Conservation (phyloP, 2,797 vertebrate species). For the Ceryle rudis region DNA sequence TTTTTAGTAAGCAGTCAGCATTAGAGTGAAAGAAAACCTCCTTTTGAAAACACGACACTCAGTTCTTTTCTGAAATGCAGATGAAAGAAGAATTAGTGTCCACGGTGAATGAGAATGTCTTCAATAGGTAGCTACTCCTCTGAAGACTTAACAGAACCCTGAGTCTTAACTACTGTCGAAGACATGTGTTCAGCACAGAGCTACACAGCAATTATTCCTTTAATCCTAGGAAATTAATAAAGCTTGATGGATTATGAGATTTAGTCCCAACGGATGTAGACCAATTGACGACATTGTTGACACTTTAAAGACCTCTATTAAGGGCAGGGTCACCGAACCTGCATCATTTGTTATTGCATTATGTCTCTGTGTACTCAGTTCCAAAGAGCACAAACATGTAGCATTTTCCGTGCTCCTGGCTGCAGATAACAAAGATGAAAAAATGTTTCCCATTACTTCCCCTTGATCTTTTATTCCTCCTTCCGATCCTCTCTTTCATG, state of each 20-base stretch:
- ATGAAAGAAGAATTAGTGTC: neutral
- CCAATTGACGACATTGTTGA: slow-evolving; percentile 23
- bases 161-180: neutral
- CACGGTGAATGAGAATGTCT: neutral
- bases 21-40: neutral
- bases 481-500: neutral
- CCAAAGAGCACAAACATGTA: neutral
- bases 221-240: slow-evolving; percentile 51
- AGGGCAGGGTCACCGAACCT: neutral
- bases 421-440: neutral
- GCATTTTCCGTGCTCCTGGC: neutral
- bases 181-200: neutral
- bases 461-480: neutral
- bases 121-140: neutral
- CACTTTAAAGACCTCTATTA: slow-evolving; percentile 40
- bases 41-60: neutral
- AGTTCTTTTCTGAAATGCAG: neutral
- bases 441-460: neutral
- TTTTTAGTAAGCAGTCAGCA: neutral
- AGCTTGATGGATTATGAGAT: slow-evolving; percentile 43
- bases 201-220: slow-evolving; percentile 3
- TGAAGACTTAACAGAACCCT: neutral
- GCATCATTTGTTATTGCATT: neutral
- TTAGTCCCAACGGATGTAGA: neutral
- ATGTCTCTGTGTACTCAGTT: neutral